Evolutionary conservation across 2,113 vertebrate species (phyloP).

Genomic region (Lampris incognitus): DNA sequence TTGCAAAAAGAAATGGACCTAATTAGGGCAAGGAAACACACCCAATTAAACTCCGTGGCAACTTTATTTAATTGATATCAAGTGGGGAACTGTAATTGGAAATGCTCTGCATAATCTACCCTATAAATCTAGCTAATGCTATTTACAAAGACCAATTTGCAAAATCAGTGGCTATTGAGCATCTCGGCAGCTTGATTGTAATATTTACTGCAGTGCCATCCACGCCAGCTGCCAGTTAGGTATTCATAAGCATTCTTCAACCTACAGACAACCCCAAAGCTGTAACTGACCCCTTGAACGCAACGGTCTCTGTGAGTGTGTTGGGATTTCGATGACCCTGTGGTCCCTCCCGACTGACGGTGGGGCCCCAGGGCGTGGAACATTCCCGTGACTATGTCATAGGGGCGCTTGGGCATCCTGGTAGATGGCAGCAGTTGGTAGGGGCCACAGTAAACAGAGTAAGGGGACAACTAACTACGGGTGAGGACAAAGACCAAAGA

Average conservation of each 20-base stretch:
- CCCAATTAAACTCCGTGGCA: no score
- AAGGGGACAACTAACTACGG: background rate
- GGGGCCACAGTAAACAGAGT: conserved; percentile 23
- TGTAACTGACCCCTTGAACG: conserved; percentile 46
- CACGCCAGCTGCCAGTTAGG: conserved; percentile 60
- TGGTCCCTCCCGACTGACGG: conserved; percentile 37
- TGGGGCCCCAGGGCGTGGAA: conserved; percentile 63
- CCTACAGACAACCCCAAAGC: conserved; percentile 36
- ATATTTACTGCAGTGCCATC: conserved; percentile 34
- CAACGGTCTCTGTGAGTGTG: conserved; percentile 14
- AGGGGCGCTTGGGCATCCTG: conserved; percentile 10
- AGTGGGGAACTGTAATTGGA: background rate
- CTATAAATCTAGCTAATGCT: background rate
- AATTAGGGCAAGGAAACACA: background rate
- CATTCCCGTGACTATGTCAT: conserved; percentile 34
- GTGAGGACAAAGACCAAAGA: background rate
- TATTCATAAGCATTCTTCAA: conserved; percentile 42
- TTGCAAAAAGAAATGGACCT: background rate
- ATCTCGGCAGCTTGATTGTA: conserved; percentile 37
- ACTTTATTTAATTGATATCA: background rate
- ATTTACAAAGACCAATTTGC: background rate
- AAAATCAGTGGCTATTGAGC: conserved; percentile 7
- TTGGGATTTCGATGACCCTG: conserved; percentile 61
- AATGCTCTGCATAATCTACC: background rate
- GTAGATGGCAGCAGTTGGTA: conserved; percentile 54